Evolutionary conservation across 2,888 invertebrate species (phyloP), one percentile per base, ranked within the genome.

Genomic region (Rugalucina vietnamica): DNA sequence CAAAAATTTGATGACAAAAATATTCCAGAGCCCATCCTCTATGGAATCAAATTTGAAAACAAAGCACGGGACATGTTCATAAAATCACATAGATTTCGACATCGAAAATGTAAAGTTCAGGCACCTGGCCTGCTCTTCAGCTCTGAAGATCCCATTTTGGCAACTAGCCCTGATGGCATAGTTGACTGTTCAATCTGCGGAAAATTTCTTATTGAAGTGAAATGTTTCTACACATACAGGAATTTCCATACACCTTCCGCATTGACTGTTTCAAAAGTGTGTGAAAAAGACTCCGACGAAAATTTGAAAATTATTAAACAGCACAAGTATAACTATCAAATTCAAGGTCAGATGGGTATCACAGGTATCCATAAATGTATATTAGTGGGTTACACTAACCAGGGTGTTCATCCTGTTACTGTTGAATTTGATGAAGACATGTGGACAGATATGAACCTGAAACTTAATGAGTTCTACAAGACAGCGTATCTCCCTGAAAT

Each of bases 401-500:
- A 24, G 34, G 34, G 34, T 21, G 18, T 65, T 1, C 4, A 34
- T 14, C 18, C 65, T 10, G 32, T 65, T 32, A 65, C 65, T 34
- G 65, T 65, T 3, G 18, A 65, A 32, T 65, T 65, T 65, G 65
- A 65, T 65, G 65, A 65, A 65, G 65, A 65, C 65, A 32, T 65
- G 65, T 65, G 34, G 65, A 18, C 32, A 18, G 3, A 32, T 34
- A 18, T 65, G 34, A 32, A 65, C 18, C 5, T 34, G 24, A 65
- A 65, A 3, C 29, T 65, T 3, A 34, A 32, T 34, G 32, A 32
- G 21, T 65, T 65, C 65, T 32, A 65, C 21, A 65, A 34, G 21
- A 34, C 32, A 12, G 18, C 32, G 18, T 34, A 65, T 65, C 3
- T 34, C 34, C 65, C 32, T 43, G 18, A 12, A 8, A 12, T 18